Evolutionary conservation across 2,113 vertebrate species (phyloP).

Genomic region (Bombycilla garrulus): DNA sequence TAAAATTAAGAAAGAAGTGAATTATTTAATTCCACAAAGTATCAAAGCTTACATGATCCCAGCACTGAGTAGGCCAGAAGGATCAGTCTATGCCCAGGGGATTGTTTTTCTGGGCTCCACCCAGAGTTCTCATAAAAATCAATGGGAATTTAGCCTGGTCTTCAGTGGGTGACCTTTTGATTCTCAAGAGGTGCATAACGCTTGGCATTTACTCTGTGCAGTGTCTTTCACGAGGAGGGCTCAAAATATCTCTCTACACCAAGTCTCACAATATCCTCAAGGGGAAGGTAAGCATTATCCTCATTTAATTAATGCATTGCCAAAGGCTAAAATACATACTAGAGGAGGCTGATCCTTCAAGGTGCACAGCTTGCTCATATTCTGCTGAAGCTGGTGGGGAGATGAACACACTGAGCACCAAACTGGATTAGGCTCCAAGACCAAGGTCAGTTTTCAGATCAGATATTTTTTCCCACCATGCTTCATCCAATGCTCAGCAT

Average conservation of each 20-base stretch:
- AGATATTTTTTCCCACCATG: neutral
- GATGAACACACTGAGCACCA: neutral
- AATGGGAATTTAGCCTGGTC: slow-evolving; percentile 4
- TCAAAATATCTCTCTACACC: slow-evolving; percentile 9
- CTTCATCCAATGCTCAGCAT: neutral
- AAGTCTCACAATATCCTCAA: slow-evolving; percentile 9
- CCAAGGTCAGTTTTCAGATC: neutral
- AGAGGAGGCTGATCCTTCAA: neutral
- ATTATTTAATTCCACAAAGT: slow-evolving; percentile 2
- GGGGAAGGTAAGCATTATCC: neutral
- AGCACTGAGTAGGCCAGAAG: neutral
- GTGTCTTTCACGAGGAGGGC: neutral
- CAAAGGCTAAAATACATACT: neutral
- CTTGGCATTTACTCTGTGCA: slow-evolving; percentile 13
- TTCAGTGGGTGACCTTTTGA: slow-evolving; percentile 1
- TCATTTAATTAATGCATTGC: slow-evolving; percentile 28
- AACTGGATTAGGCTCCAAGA: neutral
- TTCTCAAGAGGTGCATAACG: neutral
- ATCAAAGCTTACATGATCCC: neutral
- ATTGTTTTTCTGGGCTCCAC: neutral
- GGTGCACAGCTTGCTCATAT: neutral
- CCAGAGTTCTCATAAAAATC: neutral
- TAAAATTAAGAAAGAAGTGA: neutral
- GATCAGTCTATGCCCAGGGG: neutral
- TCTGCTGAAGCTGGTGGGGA: neutral